These are phyloP conservation scores for Nesospiza acunhae DNA, from an alignment of 2,113 vertebrate species.

Conservation along the genomic window DNA sequence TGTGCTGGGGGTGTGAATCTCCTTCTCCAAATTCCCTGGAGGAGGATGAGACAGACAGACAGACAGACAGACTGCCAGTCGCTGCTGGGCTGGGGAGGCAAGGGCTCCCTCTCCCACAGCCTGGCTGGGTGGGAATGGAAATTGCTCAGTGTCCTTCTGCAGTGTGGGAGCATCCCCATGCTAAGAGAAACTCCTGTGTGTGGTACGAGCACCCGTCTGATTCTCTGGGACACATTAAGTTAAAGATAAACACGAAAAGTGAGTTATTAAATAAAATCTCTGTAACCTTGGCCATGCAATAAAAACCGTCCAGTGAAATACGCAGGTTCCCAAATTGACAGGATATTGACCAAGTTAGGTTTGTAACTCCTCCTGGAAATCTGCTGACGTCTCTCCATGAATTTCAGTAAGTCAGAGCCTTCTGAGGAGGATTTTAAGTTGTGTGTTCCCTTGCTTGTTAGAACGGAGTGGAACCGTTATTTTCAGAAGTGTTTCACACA, in stretches of 20 bases:
- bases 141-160: background rate
- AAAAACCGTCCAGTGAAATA: background rate
- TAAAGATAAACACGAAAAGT: background rate
- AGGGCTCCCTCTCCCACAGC: background rate
- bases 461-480: constrained; percentile 42
- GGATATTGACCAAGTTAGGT: background rate
- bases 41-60: background rate
- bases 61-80: background rate
- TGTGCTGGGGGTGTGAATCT: background rate
- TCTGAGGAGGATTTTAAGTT: background rate
- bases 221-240: background rate
- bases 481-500: constrained; percentile 60
- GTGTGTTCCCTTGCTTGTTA: constrained; percentile 29
- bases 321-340: background rate
- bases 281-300: background rate
- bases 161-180: background rate
- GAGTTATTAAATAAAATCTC: background rate
- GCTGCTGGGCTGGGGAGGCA: background rate
- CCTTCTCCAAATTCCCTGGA: background rate
- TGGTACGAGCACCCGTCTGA: background rate
- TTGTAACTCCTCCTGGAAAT: background rate
- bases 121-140: background rate
- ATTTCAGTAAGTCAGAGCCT: background rate
- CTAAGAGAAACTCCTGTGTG: background rate
- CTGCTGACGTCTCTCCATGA: background rate